phyloP scores from a whole-genome alignment of 2,888 invertebrate species.

The Ichneumoninae sp. region DNA sequence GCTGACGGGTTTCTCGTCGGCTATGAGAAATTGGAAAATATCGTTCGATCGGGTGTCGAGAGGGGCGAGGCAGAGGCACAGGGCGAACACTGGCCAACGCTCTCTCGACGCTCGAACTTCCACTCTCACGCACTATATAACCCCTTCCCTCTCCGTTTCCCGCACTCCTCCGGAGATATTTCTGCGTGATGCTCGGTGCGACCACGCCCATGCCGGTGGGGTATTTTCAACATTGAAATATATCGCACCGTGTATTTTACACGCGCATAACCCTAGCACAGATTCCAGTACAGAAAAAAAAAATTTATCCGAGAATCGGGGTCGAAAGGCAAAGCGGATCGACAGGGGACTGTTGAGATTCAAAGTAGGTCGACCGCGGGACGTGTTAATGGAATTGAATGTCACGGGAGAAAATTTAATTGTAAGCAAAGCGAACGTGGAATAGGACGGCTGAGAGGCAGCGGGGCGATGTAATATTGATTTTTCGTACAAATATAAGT shows the following conservation, averaged over 20 bases:
- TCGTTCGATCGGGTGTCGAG: slow-evolving; percentile 39
- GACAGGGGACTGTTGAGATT: slow-evolving; percentile 44
- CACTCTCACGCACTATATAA: slow-evolving; percentile 35
- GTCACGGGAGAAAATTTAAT: slow-evolving; percentile 37
- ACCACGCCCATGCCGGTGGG: slow-evolving; percentile 52
- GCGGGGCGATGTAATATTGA: slow-evolving; percentile 15
- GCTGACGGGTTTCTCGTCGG: slow-evolving; percentile 50
- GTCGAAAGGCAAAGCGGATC: slow-evolving; percentile 56
- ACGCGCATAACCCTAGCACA: not conserved
- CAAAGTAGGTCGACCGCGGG: slow-evolving; percentile 51
- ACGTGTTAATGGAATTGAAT: slow-evolving; percentile 55
- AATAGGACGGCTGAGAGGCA: not conserved
- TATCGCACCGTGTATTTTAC: not conserved
- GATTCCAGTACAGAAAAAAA: not conserved
- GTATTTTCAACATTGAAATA: slow-evolving; percentile 7
- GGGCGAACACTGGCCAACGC: not conserved
- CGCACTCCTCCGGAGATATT: slow-evolving; percentile 40
- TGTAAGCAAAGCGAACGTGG: slow-evolving; percentile 1
- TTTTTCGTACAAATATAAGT: slow-evolving; percentile 18
- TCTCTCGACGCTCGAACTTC: slow-evolving; percentile 28
- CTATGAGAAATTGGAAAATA: slow-evolving; percentile 60
- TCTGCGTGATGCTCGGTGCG: slow-evolving; percentile 40
- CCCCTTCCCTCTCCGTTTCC: slow-evolving; percentile 3
- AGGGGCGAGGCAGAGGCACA: not conserved
- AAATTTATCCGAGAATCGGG: slow-evolving; percentile 37